These are phyloP conservation scores for Creontiades dilutus DNA, from an alignment of 2,888 invertebrate species.

Conservation along the genomic window DNA sequence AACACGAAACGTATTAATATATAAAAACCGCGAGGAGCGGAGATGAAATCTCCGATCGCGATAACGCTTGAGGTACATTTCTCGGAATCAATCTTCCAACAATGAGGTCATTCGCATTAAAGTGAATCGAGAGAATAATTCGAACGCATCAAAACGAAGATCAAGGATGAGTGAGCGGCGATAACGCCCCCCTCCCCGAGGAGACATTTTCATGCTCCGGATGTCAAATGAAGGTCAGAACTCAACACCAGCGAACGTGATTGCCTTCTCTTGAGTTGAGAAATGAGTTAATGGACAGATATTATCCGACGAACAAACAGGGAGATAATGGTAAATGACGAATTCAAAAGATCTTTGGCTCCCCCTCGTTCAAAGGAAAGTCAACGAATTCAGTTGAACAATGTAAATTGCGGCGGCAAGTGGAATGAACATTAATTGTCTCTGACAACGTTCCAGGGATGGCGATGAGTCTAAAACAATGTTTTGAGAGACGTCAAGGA, in stretches of 20 bases:
- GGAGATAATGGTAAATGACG: conserved; percentile 10
- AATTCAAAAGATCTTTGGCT: background rate
- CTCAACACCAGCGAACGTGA: background rate
- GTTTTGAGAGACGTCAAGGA: too few species aligned
- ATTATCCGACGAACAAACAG: background rate
- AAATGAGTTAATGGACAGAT: background rate
- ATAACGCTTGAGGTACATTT: too few species aligned
- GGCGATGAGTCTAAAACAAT: too few species aligned
- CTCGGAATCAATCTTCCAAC: background rate
- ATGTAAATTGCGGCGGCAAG: background rate
- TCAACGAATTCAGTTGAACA: background rate
- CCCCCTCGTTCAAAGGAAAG: background rate
- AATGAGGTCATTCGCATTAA: background rate
- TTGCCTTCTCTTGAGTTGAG: background rate
- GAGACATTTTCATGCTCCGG: conserved; percentile 6
- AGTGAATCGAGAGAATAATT: background rate
- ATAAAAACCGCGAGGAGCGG: too few species aligned
- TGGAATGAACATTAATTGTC: background rate
- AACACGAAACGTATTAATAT: too few species aligned
- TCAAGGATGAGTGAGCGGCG: background rate
- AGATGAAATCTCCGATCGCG: too few species aligned
- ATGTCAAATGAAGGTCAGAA: background rate
- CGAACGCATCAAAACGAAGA: background rate
- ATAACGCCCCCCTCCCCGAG: background rate
- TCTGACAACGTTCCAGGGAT: too few species aligned